Conservation (phyloP, 2,888 invertebrate species). For the Macrophya annulata region DNA sequence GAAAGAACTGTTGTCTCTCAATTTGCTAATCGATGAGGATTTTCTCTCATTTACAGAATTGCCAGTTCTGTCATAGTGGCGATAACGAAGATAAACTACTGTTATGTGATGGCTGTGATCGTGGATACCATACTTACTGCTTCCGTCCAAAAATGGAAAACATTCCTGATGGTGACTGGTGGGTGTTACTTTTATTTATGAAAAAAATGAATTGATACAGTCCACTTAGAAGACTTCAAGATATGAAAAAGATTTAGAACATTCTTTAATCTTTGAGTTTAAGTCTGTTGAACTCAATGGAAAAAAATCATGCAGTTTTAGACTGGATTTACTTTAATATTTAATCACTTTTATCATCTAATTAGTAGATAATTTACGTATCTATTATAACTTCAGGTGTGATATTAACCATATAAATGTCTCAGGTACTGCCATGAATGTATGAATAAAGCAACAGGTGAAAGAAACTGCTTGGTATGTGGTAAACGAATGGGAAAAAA, state of each 20-base stretch:
- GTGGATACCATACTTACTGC: conserved; percentile 99
- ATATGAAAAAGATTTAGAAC: background rate
- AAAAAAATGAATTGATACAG: background rate
- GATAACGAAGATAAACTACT: conserved; percentile 97
- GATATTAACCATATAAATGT: conserved; percentile 56
- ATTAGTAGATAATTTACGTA: background rate
- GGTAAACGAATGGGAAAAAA: conserved; percentile 87
- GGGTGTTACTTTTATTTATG: conserved; percentile 71
- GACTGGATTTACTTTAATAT: background rate
- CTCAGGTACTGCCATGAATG: conserved; percentile 97
- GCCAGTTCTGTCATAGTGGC: conserved; percentile 98
- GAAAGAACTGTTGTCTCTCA: conserved; percentile 19
- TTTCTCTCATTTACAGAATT: conserved; percentile 87
- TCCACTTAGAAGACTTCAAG: background rate
- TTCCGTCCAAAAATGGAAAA: conserved; percentile 98
- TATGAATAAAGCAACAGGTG: conserved; percentile 95
- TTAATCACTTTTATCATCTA: background rate
- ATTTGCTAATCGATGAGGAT: conserved; percentile 51
- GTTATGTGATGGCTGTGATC: conserved; percentile 98
- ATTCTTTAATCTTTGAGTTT: background rate
- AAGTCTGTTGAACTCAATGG: background rate
- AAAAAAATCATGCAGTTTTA: background rate
- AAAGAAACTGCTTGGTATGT: conserved; percentile 96
- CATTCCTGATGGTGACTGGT: conserved; percentile 99
- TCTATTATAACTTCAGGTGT: background rate